Conservation (phyloP, 2,797 vertebrate genomes). For the Oreonectes daqikongensis region DNA sequence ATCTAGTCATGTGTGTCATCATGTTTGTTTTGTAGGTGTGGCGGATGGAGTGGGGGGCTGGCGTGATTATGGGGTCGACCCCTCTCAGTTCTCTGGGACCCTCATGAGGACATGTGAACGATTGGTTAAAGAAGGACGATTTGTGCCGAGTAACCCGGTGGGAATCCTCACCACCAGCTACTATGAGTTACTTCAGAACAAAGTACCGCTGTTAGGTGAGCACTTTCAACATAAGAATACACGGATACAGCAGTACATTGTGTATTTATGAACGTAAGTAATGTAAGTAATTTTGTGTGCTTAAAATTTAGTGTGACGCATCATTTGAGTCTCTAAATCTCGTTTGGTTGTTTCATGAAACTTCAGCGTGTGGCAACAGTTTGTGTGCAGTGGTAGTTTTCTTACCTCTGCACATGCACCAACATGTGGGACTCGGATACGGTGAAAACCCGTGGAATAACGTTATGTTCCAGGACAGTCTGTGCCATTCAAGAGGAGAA, state of each 20-base stretch:
- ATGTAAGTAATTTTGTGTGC: too few species aligned
- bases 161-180: constrained; percentile 95
- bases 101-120: constrained; percentile 97
- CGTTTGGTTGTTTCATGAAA: neutral
- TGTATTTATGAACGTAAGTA: too few species aligned
- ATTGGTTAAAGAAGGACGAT: constrained; percentile 95
- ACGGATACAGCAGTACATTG: neutral
- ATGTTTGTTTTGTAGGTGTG: constrained; percentile 77
- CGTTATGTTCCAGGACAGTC: constrained; percentile 23
- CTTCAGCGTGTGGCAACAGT: neutral
- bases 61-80: constrained; percentile 98
- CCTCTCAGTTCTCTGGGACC: constrained; percentile 96
- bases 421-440: neutral
- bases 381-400: neutral
- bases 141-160: constrained; percentile 92
- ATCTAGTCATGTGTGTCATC: neutral
- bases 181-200: constrained; percentile 98
- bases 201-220: constrained; percentile 96
- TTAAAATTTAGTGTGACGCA: too few species aligned
- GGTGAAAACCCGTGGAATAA: neutral
- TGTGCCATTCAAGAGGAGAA: neutral
- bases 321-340: too few species aligned
- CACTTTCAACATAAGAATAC: constrained; percentile 5
- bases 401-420: constrained; percentile 9
- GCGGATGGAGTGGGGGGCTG: constrained; percentile 98